Evolutionary conservation across 2,797 vertebrate genomes (phyloP), one percentile per base, ranked within the genome.

Genomic region (Lacerta bilineata): DNA sequence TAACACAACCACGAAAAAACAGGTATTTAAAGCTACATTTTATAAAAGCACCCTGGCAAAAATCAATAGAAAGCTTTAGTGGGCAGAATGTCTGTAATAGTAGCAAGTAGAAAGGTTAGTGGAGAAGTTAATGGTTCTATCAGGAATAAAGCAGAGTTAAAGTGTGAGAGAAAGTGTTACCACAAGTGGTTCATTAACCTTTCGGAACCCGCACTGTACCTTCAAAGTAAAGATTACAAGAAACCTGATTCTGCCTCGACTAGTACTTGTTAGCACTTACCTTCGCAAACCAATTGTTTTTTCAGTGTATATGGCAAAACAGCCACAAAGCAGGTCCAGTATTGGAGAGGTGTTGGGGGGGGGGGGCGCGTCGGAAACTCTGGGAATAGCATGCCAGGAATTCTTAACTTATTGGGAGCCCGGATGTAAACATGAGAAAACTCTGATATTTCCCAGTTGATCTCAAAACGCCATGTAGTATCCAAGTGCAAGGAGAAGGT

Each of bases 161-260:
- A 98, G 97, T 97, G 98, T 97, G 97, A 97, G 98, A 96, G 97
- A 98, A 98, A 98, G 97, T 98, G 98, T 97, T 97, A 96, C 97
- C 97, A 97, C 98, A 97, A 98, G 98, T 98, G 98, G 97, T 98
- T 98, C 98, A 98, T 99, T 99, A 99, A 98, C 98, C 98, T 98
- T 98, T 97, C 95, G 93, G 97, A 97, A 97, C 98, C 96, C 61
- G 96, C 93, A 95, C 97, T 95, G 94, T 97, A 96, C 97, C 96
- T 96, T 96, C 87, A 87, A 94, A 93, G 91, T 91, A 94, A 96
- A 96, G 96, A 97, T 94, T 96, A 88, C 93, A 96, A 95, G 96
- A 95, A 96, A 96, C 95, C 92, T 94, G 94, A 94, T 91, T 94
- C 81, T 87, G 83, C 86, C 92, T 92, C 90, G 77, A 83, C 91